Conservation (phyloP, 2,888 invertebrate genomes). For the Agrypnus murinus region DNA sequence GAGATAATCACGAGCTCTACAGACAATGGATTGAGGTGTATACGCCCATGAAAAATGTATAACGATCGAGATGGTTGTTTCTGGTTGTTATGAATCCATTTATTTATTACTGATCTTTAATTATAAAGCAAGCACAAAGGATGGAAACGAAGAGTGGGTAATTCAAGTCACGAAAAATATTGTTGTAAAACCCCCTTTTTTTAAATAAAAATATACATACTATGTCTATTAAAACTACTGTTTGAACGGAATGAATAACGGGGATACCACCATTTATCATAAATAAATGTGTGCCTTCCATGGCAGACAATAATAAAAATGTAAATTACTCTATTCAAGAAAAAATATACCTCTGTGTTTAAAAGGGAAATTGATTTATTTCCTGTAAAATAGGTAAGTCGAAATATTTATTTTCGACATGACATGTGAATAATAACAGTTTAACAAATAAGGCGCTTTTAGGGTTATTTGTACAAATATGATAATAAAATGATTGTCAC, state of each 20-base stretch:
- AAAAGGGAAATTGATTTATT: conserved; percentile 31
- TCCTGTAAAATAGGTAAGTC: conserved; percentile 17
- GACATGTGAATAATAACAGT: conserved; percentile 14
- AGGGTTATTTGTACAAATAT: conserved; percentile 14
- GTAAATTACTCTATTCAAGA: conserved; percentile 30
- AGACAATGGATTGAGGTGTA: conserved; percentile 38
- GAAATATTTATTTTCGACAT: conserved; percentile 22
- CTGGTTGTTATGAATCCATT: conserved; percentile 35
- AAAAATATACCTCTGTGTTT: conserved; percentile 10
- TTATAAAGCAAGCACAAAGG: conserved; percentile 16
- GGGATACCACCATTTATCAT: conserved; percentile 22
- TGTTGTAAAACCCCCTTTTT: too few relatives aligned
- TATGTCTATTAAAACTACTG: conserved; percentile 19
- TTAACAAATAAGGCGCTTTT: conserved; percentile 12
- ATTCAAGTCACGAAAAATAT: not conserved
- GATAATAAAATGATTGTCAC: not conserved
- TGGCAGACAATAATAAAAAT: conserved; percentile 34
- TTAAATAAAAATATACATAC: not conserved
- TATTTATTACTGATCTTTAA: conserved; percentile 33
- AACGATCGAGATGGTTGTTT: conserved; percentile 30
- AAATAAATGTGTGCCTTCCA: conserved; percentile 17
- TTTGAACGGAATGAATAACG: conserved; percentile 4
- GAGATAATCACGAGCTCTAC: conserved; percentile 36
- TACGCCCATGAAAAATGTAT: conserved; percentile 44
- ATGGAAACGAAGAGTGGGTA: too few relatives aligned